Conservation (phyloP, 1,140 invertebrate genomes). For the Homalodisca vitripennis region DNA sequence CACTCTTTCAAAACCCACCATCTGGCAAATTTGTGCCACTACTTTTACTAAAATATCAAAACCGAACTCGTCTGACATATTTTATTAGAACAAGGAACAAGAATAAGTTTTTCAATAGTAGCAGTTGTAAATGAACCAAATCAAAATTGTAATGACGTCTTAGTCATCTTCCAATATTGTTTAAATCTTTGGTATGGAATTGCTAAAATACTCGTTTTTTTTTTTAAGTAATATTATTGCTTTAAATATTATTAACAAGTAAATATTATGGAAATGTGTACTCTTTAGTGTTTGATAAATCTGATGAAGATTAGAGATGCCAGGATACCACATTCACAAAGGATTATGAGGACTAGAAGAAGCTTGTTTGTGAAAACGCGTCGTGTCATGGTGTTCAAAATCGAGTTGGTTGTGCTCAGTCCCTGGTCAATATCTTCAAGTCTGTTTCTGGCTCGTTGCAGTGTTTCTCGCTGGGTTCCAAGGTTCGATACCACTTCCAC, state of each 20-base stretch:
- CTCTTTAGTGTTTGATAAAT: constrained; percentile 43
- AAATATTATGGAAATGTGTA: background rate
- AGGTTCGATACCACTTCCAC: constrained; percentile 70
- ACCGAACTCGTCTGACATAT: background rate
- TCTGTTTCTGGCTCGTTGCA: constrained; percentile 59
- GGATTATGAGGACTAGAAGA: constrained; percentile 64
- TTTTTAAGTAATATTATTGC: no score
- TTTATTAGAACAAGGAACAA: background rate
- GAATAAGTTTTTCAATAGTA: background rate
- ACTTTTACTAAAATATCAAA: background rate
- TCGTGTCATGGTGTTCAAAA: constrained; percentile 60
- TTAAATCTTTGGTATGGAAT: no score
- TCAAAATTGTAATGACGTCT: background rate
- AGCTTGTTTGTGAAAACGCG: constrained; percentile 67
- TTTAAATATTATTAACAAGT: no score
- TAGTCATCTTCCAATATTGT: no score
- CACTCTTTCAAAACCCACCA: background rate
- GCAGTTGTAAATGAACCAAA: background rate
- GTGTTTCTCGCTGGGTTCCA: constrained; percentile 60
- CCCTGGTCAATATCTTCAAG: constrained; percentile 62
- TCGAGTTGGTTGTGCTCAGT: constrained; percentile 56
- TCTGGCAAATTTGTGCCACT: constrained; percentile 8
- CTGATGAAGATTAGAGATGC: constrained; percentile 58
- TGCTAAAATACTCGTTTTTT: no score
- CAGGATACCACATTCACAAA: constrained; percentile 61